phyloP scores from a whole-genome alignment of 1,140 invertebrate species.

The Drosophila lowei region DNA sequence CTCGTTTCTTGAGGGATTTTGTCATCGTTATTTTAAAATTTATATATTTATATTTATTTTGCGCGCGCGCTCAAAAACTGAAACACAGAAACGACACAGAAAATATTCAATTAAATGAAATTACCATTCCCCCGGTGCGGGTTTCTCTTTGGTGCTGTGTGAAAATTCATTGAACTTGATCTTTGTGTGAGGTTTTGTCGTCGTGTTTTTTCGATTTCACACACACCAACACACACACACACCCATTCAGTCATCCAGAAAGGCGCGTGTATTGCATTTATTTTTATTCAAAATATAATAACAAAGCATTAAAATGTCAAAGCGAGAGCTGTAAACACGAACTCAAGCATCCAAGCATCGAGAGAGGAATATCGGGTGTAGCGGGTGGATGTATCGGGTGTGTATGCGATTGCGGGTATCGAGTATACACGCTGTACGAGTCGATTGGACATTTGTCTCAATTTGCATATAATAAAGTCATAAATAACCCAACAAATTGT shows the following conservation, averaged over 20 bases:
- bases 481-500: conserved; percentile 74
- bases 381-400: conserved; percentile 17
- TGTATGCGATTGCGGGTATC: conserved; percentile 24
- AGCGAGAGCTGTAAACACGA: conserved; percentile 57
- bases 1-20: conserved; percentile 68
- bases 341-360: neutral
- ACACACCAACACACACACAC: neutral
- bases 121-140: conserved; percentile 21
- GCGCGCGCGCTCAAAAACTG: conserved; percentile 31
- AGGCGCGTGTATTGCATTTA: conserved; percentile 59
- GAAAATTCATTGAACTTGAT: conserved; percentile 80
- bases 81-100: conserved; percentile 28
- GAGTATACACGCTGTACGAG: conserved; percentile 23
- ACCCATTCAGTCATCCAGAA: no score
- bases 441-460: conserved; percentile 62
- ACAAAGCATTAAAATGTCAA: conserved; percentile 68
- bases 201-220: conserved; percentile 3
- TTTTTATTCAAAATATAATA: conserved; percentile 60
- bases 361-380: conserved; percentile 23
- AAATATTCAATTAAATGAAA: conserved; percentile 73
- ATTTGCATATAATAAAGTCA: conserved; percentile 79
- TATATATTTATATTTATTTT: conserved; percentile 53
- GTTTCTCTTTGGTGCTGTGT: conserved; percentile 30
- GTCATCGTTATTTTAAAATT: conserved; percentile 83
- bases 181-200: conserved; percentile 40